phyloP scores from a whole-genome alignment of 2,113 vertebrate species.

The human region DNA sequence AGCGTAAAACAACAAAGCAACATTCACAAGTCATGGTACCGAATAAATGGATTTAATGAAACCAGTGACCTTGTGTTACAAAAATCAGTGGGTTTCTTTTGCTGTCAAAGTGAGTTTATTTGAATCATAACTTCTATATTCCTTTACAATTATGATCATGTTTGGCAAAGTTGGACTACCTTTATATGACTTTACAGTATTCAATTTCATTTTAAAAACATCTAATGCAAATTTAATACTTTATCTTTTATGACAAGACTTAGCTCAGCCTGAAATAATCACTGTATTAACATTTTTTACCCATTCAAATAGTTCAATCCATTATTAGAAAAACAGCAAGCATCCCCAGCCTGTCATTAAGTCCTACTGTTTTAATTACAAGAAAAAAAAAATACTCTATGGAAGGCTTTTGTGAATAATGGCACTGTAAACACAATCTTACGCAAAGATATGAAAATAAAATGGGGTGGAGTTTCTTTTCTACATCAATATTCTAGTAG shows the following conservation, averaged over 20 bases:
- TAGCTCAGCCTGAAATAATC: slow-evolving; percentile 80
- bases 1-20: background rate
- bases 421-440: slow-evolving; percentile 77
- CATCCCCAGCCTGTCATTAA: slow-evolving; percentile 76
- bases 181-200: slow-evolving; percentile 52
- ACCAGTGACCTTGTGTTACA: slow-evolving; percentile 24
- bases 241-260: slow-evolving; percentile 76
- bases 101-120: slow-evolving; percentile 43
- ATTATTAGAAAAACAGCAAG: slow-evolving; percentile 80
- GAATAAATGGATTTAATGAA: slow-evolving; percentile 41
- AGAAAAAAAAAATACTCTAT: slow-evolving; percentile 71
- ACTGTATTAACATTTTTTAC: slow-evolving; percentile 78
- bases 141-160: slow-evolving; percentile 59
- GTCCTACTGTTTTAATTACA: slow-evolving; percentile 83
- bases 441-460: slow-evolving; percentile 65
- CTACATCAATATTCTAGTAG: slow-evolving; percentile 52
- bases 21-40: background rate
- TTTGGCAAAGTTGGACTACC: slow-evolving; percentile 62
- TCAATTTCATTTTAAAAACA: slow-evolving; percentile 50
- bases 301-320: slow-evolving; percentile 77
- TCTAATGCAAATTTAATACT: slow-evolving; percentile 75
- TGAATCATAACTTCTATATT: slow-evolving; percentile 40
- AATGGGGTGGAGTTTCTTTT: slow-evolving; percentile 44
- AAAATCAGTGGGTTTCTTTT: slow-evolving; percentile 52
- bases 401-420: slow-evolving; percentile 79